Percentiles rank a stretch among this genome's conserved stretches.
Evolutionary conservation across 2,888 invertebrate genomes (phyloP).

Genomic region (Drosophila vallismaia): DNA sequence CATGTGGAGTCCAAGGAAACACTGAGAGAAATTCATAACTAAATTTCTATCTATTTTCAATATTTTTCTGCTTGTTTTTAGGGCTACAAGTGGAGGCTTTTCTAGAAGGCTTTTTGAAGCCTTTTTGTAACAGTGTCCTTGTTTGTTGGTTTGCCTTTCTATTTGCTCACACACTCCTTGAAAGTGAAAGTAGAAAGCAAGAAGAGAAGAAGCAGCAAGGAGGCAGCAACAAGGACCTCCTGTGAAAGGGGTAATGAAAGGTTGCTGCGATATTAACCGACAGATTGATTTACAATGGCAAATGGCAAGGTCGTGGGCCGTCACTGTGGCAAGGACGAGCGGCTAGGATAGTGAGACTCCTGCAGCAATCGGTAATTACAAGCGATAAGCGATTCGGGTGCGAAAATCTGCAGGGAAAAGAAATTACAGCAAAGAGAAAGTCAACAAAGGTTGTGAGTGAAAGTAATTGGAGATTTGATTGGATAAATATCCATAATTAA

Average conservation of each 20-base stretch:
- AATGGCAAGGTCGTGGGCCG: constrained; percentile 5
- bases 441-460: neutral
- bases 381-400: constrained; percentile 12
- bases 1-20: constrained; percentile 4
- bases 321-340: neutral
- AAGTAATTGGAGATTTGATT: constrained; percentile 23
- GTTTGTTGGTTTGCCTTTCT: constrained; percentile 20
- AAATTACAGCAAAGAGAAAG: neutral
- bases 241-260: constrained; percentile 31
- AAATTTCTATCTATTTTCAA: too few relatives aligned
- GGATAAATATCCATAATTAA: neutral
- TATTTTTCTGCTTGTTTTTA: too few relatives aligned
- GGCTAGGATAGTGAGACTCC: neutral
- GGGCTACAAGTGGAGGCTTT: too few relatives aligned
- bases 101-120: too few relatives aligned
- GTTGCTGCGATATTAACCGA: constrained; percentile 44
- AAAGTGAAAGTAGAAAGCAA: constrained; percentile 19
- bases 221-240: too few relatives aligned
- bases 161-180: constrained; percentile 31
- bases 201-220: too few relatives aligned
- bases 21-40: constrained; percentile 8
- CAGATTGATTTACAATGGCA: constrained; percentile 47
- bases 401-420: neutral
- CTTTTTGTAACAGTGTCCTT: constrained; percentile 5
- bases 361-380: constrained; percentile 24